Conservation (phyloP, 2,888 invertebrate species). For the Parochlus steinenii region DNA sequence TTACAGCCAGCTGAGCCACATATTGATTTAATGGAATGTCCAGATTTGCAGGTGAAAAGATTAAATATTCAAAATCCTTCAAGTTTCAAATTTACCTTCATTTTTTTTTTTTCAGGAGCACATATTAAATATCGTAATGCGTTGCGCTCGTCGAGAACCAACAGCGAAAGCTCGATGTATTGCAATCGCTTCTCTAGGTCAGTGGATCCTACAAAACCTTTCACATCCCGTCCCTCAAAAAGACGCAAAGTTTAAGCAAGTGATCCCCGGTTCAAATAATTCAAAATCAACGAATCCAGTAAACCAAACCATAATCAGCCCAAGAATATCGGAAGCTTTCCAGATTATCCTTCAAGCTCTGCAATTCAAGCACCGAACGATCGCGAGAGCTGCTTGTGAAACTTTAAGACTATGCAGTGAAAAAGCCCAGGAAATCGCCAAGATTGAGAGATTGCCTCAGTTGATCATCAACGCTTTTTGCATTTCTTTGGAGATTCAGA, state of each 20-base stretch:
- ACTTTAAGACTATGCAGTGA: slow-evolving; percentile 27
- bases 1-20: slow-evolving; percentile 38
- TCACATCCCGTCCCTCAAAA: slow-evolving; percentile 18
- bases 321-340: slow-evolving; percentile 27
- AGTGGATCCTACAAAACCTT: slow-evolving; percentile 29
- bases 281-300: slow-evolving; percentile 17
- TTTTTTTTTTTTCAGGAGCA: too few species aligned
- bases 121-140: slow-evolving; percentile 69
- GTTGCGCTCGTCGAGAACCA: slow-evolving; percentile 78
- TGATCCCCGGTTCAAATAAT: slow-evolving; percentile 22
- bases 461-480: slow-evolving; percentile 27
- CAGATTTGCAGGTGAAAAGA: slow-evolving; percentile 26
- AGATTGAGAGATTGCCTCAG: slow-evolving; percentile 25
- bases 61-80: slow-evolving; percentile 2
- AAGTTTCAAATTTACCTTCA: neutral
- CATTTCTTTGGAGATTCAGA: slow-evolving; percentile 28
- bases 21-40: slow-evolving; percentile 28
- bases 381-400: slow-evolving; percentile 27
- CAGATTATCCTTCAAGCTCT: slow-evolving; percentile 29
- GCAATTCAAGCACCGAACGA: slow-evolving; percentile 29
- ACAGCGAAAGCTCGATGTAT: slow-evolving; percentile 76
- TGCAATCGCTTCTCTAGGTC: slow-evolving; percentile 70
- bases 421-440: slow-evolving; percentile 23
- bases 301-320: slow-evolving; percentile 16
- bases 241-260: neutral